Evolutionary conservation across 2,797 vertebrate species (phyloP), one percentile per base, ranked within the genome.

Genomic region (Acridotheres tristis): DNA sequence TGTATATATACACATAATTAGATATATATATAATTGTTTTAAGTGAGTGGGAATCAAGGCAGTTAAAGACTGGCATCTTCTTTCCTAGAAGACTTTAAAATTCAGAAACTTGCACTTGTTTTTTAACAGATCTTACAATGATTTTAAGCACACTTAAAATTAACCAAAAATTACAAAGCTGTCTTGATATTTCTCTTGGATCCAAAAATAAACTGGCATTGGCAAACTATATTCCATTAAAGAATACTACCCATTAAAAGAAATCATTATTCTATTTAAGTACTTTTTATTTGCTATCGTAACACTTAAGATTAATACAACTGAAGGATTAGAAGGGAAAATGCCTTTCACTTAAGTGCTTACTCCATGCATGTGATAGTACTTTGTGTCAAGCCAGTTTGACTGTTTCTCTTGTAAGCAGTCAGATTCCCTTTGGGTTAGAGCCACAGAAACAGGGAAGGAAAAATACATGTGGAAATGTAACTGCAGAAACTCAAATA

Each of bases 401-500:
- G 74, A 88, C 57, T 58, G 47, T 78, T 96, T 92, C 58, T 91
- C 54, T 84, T 76, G 51, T 54, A 93, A 85, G 73, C 66, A 83
- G 34, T 72, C 82, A 89, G 61, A 66, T 95, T 14, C 23, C 30
- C 82, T 61, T 62, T 84, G 43, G 48, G 78, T 94, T 93, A 92
- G 71, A 82, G 59, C 63, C 3, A 3, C 15, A 68, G 26, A 96
- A 95, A 67, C 23, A 67, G 9, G 9, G 32, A 85, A 85, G 48
- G 34, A 68, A 86, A 93, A 95, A 75, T 20, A 84, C 21, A 75
- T 48, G 73, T 62, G 69, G 72, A 93, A 96, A 89, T 62, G 20
- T 54, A 88, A 85, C 76, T 85, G 50, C 73, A 78, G 78, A 79
- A 95, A 77, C 69, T 77, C 72, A 95, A 92, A 93, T 89, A 93